These are phyloP conservation scores for Otocyon megalotis DNA, from an alignment of 2,113 vertebrate species.

Conservation along the genomic window DNA sequence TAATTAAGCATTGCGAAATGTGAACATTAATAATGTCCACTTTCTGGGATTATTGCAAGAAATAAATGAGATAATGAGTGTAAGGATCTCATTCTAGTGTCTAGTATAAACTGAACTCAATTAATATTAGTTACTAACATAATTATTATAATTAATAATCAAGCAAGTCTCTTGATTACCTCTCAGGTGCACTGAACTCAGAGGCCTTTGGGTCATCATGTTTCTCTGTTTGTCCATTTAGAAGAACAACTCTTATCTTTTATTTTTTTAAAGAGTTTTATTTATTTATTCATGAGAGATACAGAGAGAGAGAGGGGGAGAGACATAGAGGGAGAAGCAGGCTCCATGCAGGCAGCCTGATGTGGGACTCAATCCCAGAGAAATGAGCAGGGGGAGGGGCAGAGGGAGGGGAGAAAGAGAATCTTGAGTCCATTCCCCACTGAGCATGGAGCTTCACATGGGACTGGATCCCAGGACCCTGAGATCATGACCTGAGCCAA, in stretches of 20 bases:
- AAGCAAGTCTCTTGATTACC: not conserved
- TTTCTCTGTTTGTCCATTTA: not conserved
- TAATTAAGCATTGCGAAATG: not conserved
- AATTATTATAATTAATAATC: not conserved
- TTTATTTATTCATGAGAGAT: too few relatives aligned
- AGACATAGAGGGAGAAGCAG: too few relatives aligned
- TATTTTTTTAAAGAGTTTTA: not conserved
- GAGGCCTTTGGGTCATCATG: not conserved
- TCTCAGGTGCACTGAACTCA: not conserved
- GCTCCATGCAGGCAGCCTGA: too few relatives aligned
- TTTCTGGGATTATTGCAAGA: not conserved
- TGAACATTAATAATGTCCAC: not conserved
- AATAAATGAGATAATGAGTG: constrained; percentile 8
- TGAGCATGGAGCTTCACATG: not conserved
- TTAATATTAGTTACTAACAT: not conserved
- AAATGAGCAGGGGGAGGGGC: not conserved
- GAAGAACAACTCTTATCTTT: not conserved
- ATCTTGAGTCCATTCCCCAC: not conserved
- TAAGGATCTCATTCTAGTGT: not conserved
- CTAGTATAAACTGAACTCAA: not conserved
- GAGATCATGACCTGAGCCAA: not conserved
- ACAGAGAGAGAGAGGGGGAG: too few relatives aligned
- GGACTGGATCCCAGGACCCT: not conserved
- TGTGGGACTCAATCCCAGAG: too few relatives aligned
- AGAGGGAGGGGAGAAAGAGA: not conserved